These are phyloP conservation scores for Leucophenga varia DNA, from an alignment of 1,140 invertebrate genomes.

Conservation along the genomic window DNA sequence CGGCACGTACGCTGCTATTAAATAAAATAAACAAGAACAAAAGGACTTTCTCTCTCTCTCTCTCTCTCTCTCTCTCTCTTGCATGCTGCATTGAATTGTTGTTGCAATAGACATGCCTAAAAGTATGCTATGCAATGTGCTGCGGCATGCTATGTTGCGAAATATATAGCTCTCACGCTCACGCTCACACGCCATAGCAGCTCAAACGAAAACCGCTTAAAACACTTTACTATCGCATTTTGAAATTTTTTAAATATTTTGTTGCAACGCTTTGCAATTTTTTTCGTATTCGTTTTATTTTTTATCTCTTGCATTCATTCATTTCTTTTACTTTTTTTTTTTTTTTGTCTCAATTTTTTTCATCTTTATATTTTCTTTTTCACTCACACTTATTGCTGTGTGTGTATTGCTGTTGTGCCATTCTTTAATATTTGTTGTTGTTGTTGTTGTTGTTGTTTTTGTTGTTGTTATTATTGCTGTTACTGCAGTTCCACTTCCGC, in stretches of 20 bases:
- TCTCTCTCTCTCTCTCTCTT: slow-evolving; percentile 11
- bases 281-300: slow-evolving; percentile 8
- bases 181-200: slow-evolving; percentile 15
- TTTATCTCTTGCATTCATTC: slow-evolving; percentile 12
- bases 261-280: slow-evolving; percentile 5
- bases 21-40: slow-evolving; percentile 19
- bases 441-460: slow-evolving; percentile 6
- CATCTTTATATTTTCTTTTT: background rate
- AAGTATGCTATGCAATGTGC: slow-evolving; percentile 36
- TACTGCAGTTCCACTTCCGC: slow-evolving; percentile 1
- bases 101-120: slow-evolving; percentile 26
- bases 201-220: slow-evolving; percentile 53
- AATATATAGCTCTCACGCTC: background rate
- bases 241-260: slow-evolving; percentile 53
- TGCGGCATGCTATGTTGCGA: background rate
- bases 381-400: no score
- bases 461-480: slow-evolving; percentile 6
- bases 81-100: no score
- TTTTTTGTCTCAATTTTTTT: slow-evolving; percentile 3
- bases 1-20: slow-evolving; percentile 19
- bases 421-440: slow-evolving; percentile 1
- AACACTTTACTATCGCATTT: slow-evolving; percentile 53
- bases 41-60: slow-evolving; percentile 12
- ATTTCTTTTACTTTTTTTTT: slow-evolving; percentile 22
- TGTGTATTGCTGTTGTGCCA: background rate